Evolutionary conservation across 2,113 vertebrate genomes (phyloP).

Genomic region (Xerus inauris): DNA sequence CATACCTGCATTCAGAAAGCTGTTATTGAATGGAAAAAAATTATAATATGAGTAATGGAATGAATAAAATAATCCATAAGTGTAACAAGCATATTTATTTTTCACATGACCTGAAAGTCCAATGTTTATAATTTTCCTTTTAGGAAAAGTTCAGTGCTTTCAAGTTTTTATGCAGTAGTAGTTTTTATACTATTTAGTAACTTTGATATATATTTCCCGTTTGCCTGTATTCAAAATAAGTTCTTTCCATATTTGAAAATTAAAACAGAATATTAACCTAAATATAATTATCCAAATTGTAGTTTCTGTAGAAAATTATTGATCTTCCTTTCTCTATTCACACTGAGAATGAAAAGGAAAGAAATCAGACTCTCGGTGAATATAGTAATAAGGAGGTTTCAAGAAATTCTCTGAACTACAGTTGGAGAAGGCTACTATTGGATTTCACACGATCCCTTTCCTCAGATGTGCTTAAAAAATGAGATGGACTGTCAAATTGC

Average conservation of each 20-base stretch:
- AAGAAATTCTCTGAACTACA: slow-evolving; percentile 45
- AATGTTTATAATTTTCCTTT: not conserved
- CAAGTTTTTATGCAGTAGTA: not conserved
- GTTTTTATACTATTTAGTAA: not conserved
- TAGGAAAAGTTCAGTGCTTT: not conserved
- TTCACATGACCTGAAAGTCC: not conserved
- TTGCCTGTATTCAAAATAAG: not conserved
- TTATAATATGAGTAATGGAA: not conserved
- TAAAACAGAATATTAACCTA: slow-evolving; percentile 29
- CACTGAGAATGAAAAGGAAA: slow-evolving; percentile 35
- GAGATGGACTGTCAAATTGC: slow-evolving; percentile 32
- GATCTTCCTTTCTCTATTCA: slow-evolving; percentile 20
- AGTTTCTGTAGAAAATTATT: not conserved
- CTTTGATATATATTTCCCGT: not conserved
- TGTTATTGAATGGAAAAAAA: not conserved
- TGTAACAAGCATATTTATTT: not conserved
- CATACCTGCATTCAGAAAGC: not conserved
- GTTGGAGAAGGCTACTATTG: not conserved
- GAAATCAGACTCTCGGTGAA: slow-evolving; percentile 16
- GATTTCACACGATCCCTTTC: not conserved
- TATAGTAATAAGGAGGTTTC: not conserved
- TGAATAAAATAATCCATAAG: not conserved
- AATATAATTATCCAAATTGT: not conserved
- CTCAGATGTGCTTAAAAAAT: slow-evolving; percentile 42
- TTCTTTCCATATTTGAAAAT: not conserved